Evolutionary conservation across 2,888 invertebrate species (phyloP), one percentile per base, ranked within the genome.

Genomic region (Ferrisia virgata): DNA sequence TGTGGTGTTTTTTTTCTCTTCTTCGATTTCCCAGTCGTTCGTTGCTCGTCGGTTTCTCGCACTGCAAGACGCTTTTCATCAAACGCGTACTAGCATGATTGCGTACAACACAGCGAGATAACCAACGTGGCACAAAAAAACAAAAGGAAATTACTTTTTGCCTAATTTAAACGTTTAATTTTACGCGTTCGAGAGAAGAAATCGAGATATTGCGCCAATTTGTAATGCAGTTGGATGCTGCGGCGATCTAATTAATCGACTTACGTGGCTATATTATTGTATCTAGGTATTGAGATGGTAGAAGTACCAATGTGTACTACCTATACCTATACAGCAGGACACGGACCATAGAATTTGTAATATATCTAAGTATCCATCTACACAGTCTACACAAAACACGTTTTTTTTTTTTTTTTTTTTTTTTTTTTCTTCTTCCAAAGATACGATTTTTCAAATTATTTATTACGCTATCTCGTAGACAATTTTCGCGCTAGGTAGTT

Each of bases 121-220:
- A n/a, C n/a, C 13, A 28, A 28, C 2, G 13, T 11, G 18, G n/a
- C 8, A 22, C 18, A 53, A 53, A 53, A 53, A 53, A 64, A 64
- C 58, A 64, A 64, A 64, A 28, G 58, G 58, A 28, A 64, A 64
- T 64, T 64, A 64, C 28, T 64, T 64, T 64, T 64, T 64, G 58
- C 25, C 58, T 64, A 64, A 64, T 64, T 64, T 64, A 64, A 64
- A 64, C 58, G 58, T 47, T 47, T 47, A 47, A 47, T 47, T 47
- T 47, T 47, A 40, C 47, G 47, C 18, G 43, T 47, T 47, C 47
- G 40, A 8, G 47, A 47, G 47, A 43, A 47, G 47, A 47, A 47
- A 47, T 47, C 47, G 47, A 47, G 18, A n/a, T n/a, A 47, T 8
- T 18, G 47, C n/a, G 43, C 43, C 15, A 18, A 47, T 47, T 47